Conservation (phyloP, 2,888 invertebrate genomes). For the Orchestes rusci region DNA sequence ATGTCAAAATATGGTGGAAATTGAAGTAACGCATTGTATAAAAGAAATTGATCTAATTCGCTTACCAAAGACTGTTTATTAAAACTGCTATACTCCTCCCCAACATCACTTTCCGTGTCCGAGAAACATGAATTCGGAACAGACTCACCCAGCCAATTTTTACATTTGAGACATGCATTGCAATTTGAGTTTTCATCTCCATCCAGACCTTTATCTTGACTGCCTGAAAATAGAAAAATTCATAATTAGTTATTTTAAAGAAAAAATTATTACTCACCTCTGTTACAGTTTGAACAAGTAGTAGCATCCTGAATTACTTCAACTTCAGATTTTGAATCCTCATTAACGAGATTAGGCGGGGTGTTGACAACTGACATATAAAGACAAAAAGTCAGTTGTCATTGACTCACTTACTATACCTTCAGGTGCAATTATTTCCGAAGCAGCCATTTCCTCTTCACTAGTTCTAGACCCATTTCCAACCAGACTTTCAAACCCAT, state of each 20-base stretch:
- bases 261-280: conserved; percentile 15
- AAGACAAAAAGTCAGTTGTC: too few relatives aligned
- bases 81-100: conserved; percentile 16
- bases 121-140: conserved; percentile 17
- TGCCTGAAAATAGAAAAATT: conserved; percentile 16
- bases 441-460: conserved; percentile 32
- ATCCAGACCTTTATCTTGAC: conserved; percentile 17
- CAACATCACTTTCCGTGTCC: conserved; percentile 22
- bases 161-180: conserved; percentile 25
- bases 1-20: too few relatives aligned
- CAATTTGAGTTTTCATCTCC: conserved; percentile 20
- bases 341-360: too few relatives aligned
- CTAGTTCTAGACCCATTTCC: conserved; percentile 64
- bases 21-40: too few relatives aligned
- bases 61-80: conserved; percentile 18
- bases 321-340: too few relatives aligned
- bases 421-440: conserved; percentile 6
- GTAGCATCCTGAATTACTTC: too few relatives aligned
- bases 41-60: too few relatives aligned
- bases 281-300: conserved; percentile 19
- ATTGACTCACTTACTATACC: too few relatives aligned
- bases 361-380: too few relatives aligned
- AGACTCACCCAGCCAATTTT: conserved; percentile 22
- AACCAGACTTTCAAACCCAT: conserved; percentile 80
- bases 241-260: background rate